Base-by-base conservation (phyloP, 2,888 invertebrate genomes). In the Poecilus cupreus region DNA sequence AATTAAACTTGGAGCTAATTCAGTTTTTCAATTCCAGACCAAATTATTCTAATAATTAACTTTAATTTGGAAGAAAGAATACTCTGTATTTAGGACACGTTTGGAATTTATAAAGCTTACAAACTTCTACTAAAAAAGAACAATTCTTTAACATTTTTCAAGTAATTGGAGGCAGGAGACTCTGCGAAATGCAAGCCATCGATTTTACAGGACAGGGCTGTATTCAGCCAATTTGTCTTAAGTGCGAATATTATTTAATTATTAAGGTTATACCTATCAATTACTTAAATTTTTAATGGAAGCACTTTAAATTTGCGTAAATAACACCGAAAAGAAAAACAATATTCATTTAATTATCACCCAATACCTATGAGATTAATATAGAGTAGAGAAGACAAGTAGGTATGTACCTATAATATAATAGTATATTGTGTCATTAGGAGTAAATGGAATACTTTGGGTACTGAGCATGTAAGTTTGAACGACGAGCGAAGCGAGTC, bases 11-110 rank as follows among this genome's bases (percentile, higher is more conserved):
- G 37, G 24, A 46, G 43, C 43, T 72, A 72, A 72, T 46, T 72
- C 46, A 68, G 43, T 72, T 72, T 72, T 72, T 72, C 72, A 46
- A 22, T 72, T 72, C 20, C 72, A 57, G 72, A 43, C 24, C 39
- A 72, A 72, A 46, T 72, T 46, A 72, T 72, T 43, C 46, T 46
- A 76, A 76, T 76, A 76, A 76, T 76, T 76, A 76, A 76, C 32
- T 76, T 57, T 49, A 24, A 74, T 74, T 74, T 74, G 74, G 24
- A 49, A 24, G 22, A 22, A 26, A 57, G 57, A 57, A 57, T 57
- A 57, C 57, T 57, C 24, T 13, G 57, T 57, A 68, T 68, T 68
- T 43, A 16, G 16, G 18, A n/a, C 70, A 70, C 11, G 70, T 70
- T 70, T 70, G 11, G 70, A 37, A 22, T 37, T 70, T 70, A 70